Evolutionary conservation across 2,888 invertebrate species (phyloP).

Genomic region (Callimorpha dominula): DNA sequence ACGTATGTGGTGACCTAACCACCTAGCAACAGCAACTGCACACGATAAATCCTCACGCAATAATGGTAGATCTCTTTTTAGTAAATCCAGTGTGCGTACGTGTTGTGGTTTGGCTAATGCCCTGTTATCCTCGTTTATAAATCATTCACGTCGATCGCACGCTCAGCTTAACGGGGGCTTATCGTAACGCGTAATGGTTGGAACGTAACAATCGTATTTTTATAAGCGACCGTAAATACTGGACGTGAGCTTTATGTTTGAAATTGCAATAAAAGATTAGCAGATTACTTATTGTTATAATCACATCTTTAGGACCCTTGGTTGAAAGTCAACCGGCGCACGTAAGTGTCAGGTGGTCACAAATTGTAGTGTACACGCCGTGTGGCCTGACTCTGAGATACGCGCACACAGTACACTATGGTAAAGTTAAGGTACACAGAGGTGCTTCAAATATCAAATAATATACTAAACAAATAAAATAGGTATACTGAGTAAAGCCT

Average conservation of each 20-base stretch:
- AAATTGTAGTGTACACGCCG: no score
- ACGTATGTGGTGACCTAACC: neutral
- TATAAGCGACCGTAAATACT: slow-evolving; percentile 58
- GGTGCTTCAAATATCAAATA: no score
- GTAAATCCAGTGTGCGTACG: slow-evolving; percentile 72
- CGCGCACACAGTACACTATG: no score
- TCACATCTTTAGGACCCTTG: neutral
- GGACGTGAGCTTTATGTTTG: slow-evolving; percentile 46
- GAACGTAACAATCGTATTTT: slow-evolving; percentile 59
- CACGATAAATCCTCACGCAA: slow-evolving; percentile 68
- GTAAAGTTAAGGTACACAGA: no score
- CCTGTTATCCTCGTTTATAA: slow-evolving; percentile 76
- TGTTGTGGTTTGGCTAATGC: slow-evolving; percentile 78
- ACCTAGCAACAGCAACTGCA: slow-evolving; percentile 25
- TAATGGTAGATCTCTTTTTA: slow-evolving; percentile 74
- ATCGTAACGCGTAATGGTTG: slow-evolving; percentile 47
- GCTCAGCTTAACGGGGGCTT: slow-evolving; percentile 55
- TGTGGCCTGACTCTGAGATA: no score
- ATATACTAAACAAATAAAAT: no score
- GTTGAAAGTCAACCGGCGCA: neutral
- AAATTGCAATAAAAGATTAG: slow-evolving; percentile 26
- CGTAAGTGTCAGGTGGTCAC: neutral
- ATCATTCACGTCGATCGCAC: slow-evolving; percentile 79
- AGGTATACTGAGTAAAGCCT: no score
- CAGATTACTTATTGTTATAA: neutral